Base-by-base conservation (phyloP, 2,888 invertebrate species). In the Agrotis clavis region DNA sequence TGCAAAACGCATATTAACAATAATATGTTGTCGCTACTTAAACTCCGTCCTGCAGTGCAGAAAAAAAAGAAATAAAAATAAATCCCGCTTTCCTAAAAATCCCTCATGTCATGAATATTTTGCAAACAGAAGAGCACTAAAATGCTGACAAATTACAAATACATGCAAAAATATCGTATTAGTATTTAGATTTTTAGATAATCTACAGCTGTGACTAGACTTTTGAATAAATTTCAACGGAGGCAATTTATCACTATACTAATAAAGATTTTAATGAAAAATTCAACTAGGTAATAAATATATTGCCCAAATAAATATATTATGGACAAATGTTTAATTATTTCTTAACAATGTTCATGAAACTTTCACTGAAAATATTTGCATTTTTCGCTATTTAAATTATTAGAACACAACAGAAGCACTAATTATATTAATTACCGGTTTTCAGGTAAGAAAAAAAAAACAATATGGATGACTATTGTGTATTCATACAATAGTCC, bases 401-500 rank as follows among this genome's bases (percentile, higher is more conserved):
- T 73, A 73, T 77, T 59, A 82, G 71, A 57, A 77, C 63, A 77
- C 66, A 72, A 67, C 51, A 59, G 41, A 63, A 66, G 74, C 67
- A 74, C 51, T 68, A 74, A 78, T 83, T 75, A 83, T 47, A 72
- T 68, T 79, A 81, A 79, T 81, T 79, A 72, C 56, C 47, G 4
- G 3, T 67, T 64, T 41, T 61, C 51, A 21, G 67, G n/a, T 41
- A 1, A 64, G 54, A 66, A 50, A 57, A 30, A 71, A 59, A 67
- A 48, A 62, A 45, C 35, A 45, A 35, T 25, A 35, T 7, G 47
- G 21, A 59, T 74, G 45, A n/a, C 4, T 9, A 41, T 41, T n/a
- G 61, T 59, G 25, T 66, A n/a, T n/a, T n/a, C n/a, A n/a, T n/a
- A n/a, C n/a, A n/a, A n/a, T n/a, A n/a, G n/a, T n/a, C n/a, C n/a